Conservation (phyloP, 2,888 invertebrate species). For the Dusona sp. region DNA sequence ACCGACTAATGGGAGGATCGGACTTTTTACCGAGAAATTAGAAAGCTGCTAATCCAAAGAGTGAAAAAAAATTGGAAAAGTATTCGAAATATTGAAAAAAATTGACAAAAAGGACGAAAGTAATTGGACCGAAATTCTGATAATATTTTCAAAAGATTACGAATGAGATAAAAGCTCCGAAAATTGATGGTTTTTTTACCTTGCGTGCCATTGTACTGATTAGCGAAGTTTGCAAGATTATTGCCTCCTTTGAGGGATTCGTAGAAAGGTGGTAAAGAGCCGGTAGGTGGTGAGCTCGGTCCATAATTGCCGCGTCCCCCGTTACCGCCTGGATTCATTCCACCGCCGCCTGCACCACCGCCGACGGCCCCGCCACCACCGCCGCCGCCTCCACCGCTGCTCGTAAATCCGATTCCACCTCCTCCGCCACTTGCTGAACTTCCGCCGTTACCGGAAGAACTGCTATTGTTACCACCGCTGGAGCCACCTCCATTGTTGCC, state of each 20-base stretch:
- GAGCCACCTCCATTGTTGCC: constrained; percentile 76
- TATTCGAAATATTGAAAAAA: not conserved
- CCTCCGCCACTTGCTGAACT: constrained; percentile 84
- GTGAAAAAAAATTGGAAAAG: not conserved
- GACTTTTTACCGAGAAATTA: not conserved
- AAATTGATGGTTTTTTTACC: constrained; percentile 71
- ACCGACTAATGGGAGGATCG: not conserved
- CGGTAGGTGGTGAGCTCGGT: constrained; percentile 94
- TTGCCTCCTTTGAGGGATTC: constrained; percentile 94
- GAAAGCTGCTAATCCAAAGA: not conserved
- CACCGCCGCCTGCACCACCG: constrained; percentile 90
- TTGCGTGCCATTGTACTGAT: constrained; percentile 87
- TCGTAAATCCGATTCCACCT: constrained; percentile 86
- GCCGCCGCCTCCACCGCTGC: constrained; percentile 86
- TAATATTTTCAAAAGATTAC: too few relatives aligned
- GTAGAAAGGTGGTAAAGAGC: constrained; percentile 95
- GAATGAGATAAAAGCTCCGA: not conserved
- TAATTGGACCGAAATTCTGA: too few relatives aligned
- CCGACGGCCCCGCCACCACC: constrained; percentile 87
- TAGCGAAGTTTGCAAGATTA: constrained; percentile 88
- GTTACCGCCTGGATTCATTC: constrained; percentile 91
- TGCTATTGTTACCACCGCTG: constrained; percentile 59
- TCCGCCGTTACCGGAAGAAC: constrained; percentile 82
- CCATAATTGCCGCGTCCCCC: constrained; percentile 93
- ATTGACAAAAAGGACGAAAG: too few relatives aligned